Base-by-base conservation (phyloP, 2,888 invertebrate genomes). In the Amblyjoppa proteus region DNA sequence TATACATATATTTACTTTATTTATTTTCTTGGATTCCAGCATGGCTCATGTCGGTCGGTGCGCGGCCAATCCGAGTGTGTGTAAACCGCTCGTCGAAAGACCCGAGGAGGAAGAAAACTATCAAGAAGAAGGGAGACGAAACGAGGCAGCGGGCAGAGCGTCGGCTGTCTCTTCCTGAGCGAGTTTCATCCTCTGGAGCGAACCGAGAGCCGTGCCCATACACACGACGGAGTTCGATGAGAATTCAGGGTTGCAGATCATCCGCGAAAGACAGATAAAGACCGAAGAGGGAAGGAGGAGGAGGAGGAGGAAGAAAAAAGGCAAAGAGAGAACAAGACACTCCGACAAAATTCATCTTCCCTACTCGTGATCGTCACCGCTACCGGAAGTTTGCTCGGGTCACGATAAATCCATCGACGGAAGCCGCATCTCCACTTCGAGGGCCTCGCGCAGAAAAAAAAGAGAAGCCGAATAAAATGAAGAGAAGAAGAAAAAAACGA, bases 221-320 rank as follows among this genome's bases (percentile, higher is more conserved):
- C 86, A 83, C 82, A 78, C 81, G 69, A 73, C 79, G 68, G 86
- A 34, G 4, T 71, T 56, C 64, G 83, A 85, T 87, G 87, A 89
- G 80, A 88, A 85, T 85, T 83, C 89, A 89, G 87, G 86, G 86
- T 87, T 89, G 88, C 87, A 89, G 85, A 87, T 85, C 84, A 53
- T 82, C 75, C 78, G 38, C 84, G 82, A 66, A 51, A 76, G 28
- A 28, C 71, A n/a, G 66, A 76, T 76, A 34, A 34, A 66, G 64
- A 64, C 20, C 34, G 49, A 49, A 25, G 51, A 38, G 28, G 25
- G 25, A 25, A 20, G 41, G 25, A 25, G 38, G 41, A 53, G 41
- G 53, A 31, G 16, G 68, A 38, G 5, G 11, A 78, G 11, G 20
- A 58, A 61, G 13, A 41, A 20, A 53, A 66, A 20, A 20, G 20